These are phyloP conservation scores for Sebastes schlegelii DNA, from an alignment of 2,113 vertebrate species.

Conservation along the genomic window DNA sequence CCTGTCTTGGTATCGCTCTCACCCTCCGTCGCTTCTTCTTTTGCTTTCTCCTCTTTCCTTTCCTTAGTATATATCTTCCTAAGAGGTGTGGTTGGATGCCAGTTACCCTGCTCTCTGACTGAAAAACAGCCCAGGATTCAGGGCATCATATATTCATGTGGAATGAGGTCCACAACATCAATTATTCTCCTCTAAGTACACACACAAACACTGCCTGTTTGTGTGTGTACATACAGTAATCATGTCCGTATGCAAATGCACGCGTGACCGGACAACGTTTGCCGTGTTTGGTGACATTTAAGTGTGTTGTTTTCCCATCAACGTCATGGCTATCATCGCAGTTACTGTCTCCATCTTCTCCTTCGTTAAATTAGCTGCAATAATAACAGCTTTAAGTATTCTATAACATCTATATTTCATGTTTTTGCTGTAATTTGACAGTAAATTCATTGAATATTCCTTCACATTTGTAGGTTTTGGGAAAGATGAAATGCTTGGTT, in stretches of 20 bases:
- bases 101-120: conserved; percentile 51
- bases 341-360: neutral
- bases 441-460: neutral
- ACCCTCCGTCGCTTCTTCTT: neutral
- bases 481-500: conserved; percentile 33
- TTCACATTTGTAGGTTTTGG: conserved; percentile 31
- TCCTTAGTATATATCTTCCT: neutral
- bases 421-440: conserved; percentile 9
- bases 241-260: conserved; percentile 13
- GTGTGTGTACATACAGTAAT: conserved; percentile 15
- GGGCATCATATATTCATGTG: conserved; percentile 61
- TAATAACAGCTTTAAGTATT: conserved; percentile 26
- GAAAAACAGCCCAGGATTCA: conserved; percentile 49
- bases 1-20: neutral
- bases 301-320: neutral
- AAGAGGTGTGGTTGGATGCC: conserved; percentile 47
- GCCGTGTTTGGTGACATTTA: conserved; percentile 29
- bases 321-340: neutral
- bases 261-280: conserved; percentile 9
- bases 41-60: neutral
- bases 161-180: conserved; percentile 56
- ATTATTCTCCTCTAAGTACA: conserved; percentile 60
- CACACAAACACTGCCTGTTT: conserved; percentile 29
- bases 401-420: conserved; percentile 19
- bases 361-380: neutral